Evolutionary conservation across 2,113 vertebrate species (phyloP), one percentile per base, ranked within the genome.

Genomic region (Phalacrocorax carbo): DNA sequence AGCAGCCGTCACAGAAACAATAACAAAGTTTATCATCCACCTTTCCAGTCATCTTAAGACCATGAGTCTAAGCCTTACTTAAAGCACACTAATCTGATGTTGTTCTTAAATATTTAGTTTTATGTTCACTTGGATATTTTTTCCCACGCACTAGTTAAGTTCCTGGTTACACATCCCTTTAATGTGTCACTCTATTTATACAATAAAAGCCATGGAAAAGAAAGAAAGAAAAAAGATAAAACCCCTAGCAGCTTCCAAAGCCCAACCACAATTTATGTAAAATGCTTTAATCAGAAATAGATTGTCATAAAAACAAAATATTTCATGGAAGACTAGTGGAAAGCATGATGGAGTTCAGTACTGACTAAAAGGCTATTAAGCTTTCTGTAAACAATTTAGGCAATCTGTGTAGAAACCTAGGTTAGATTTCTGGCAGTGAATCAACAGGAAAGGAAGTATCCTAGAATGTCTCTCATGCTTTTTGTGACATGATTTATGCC

Each of bases 361-460:
- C 58, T 69, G 26, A 92, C 27, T 96, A 70, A 64, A 93, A 38
- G 48, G 32, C 23, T 90, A 48, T 80, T 57, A 82, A 81, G 40
- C 34, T 70, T 97, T 95, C 90, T 60, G 36, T 61, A 96, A 98
- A 94, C 46, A 76, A 86, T 88, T 94, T 79, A 82, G 82, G 73
- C 89, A 88, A 97, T 79, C 70, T 64, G 57, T 83, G 34, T 77
- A 90, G 89, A 96, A 97, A 87, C 20, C 23, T 84, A 61, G 46
- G 23, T 90, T 94, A 92, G 60, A 54, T 73, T 95, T 58, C 87
- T 60, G 75, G 80, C 79, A 75, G 60, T 82, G 69, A 87, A 81
- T 97, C 87, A 95, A 76, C 19, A 61, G 61, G 49, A 72, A 58
- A 88, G 11, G 27, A 96, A 95, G 46, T 69, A 75, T 81, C n/a